A percentile compares a stretch with the other conserved stretches of the same genome.
phyloP scores from a whole-genome alignment of 2,888 invertebrate genomes.

The Plebejus argus region DNA sequence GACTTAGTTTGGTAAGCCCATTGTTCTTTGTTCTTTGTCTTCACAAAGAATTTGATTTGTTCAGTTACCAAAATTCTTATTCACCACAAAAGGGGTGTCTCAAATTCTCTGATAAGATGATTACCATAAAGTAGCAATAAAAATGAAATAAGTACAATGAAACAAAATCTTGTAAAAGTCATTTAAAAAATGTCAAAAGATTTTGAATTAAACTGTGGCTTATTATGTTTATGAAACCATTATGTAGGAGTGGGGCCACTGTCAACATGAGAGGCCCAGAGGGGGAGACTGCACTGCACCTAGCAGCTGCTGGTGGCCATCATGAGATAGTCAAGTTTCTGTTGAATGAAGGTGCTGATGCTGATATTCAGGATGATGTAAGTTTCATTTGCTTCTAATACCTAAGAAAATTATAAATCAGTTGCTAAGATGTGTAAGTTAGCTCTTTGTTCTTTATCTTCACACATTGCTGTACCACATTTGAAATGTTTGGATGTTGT shows the following conservation, averaged over 20 bases:
- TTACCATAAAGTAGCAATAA: background rate
- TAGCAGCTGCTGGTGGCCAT: conserved; percentile 93
- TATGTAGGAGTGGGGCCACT: conserved; percentile 84
- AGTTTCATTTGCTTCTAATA: conserved; percentile 43
- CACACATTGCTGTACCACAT: no score
- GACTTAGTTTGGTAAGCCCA: conserved; percentile 73
- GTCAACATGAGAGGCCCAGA: conserved; percentile 88
- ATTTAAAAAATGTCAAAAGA: background rate
- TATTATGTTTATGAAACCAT: background rate
- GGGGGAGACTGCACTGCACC: conserved; percentile 89
- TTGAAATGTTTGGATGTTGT: no score
- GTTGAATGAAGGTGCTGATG: conserved; percentile 87
- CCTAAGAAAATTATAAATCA: no score
- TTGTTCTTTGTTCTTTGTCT: conserved; percentile 39
- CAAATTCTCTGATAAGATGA: background rate
- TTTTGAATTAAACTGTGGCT: background rate
- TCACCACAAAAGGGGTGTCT: no score
- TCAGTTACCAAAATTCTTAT: background rate
- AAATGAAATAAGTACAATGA: background rate
- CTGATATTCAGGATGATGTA: conserved; percentile 92
- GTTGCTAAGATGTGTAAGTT: no score
- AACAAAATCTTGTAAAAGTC: background rate
- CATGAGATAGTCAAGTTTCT: conserved; percentile 92
- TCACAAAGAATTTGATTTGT: background rate
- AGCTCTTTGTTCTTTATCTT: no score